Base-by-base conservation (phyloP, 2,888 invertebrate species). In the Polietes domitor region DNA sequence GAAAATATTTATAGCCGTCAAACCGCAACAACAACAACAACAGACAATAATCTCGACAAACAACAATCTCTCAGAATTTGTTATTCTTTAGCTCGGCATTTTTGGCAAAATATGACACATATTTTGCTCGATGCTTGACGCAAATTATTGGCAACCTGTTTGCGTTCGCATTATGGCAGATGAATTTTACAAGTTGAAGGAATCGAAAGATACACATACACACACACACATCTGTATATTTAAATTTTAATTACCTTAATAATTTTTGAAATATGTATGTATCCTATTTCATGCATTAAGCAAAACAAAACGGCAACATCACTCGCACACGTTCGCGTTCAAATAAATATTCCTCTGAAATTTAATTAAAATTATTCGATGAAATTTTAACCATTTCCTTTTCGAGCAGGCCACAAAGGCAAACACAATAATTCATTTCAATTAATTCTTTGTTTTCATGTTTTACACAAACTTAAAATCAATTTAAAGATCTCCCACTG, bases 401-500 rank as follows among this genome's bases (percentile, higher is more conserved):
- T 47, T 53, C 17, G 0, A 15, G n/a, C 43, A 43, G 10, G 24
- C n/a, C 61, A 15, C 61, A n/a, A 32, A 28, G 15, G 9, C 28
- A 41, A 41, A 68, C 21, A 15, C 10, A 68, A 26, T 43, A 61
- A 74, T 61, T 43, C 21, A 61, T 43, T 61, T 26, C 12, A 37
- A 15, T 55, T 6, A 17, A 26, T 76, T 55, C 55, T 37, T 37
- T 3, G 7, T 3, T 37, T 2, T 7, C 19, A 7, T 26, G 26
- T 26, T 17, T 68, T 68, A 76, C 32, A 75, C 15, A 41, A 17
- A 55, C 41, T 24, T 68, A 9, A 61, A 70, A 58, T 58, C 9
- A 47, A 58, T 61, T 37, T 43, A 47, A 50, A 71, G 43, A 77
- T 77, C 58, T 32, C 70, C 70, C 77, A 61, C 58, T 71, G 70